A percentile compares a stretch with the other conserved stretches of the same genome.
phyloP scores from a whole-genome alignment of 2,113 vertebrate genomes.

The Catharus bicknelli region DNA sequence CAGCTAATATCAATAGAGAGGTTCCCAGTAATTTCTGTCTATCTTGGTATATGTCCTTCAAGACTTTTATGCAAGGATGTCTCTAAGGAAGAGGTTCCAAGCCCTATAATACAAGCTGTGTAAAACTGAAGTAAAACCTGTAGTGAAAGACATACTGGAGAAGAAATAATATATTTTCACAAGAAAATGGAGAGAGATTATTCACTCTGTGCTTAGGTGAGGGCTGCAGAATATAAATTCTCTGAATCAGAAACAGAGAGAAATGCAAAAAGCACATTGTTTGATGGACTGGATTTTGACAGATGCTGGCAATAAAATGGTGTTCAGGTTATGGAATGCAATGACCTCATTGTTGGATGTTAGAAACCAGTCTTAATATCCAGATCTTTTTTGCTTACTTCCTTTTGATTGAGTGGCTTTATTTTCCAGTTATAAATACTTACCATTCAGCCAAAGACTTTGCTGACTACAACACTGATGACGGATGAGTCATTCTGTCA shows the following conservation, averaged over 20 bases:
- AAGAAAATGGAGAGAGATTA: not conserved
- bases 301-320: not conserved
- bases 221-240: not conserved
- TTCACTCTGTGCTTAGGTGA: not conserved
- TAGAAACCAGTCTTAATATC: not conserved
- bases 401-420: not conserved
- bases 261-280: not conserved
- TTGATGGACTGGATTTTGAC: not conserved
- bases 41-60: not conserved
- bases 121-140: not conserved
- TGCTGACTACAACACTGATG: conserved; percentile 36
- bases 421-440: conserved; percentile 29
- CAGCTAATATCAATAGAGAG: not conserved
- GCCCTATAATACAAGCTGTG: accelerated
- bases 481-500: conserved; percentile 28
- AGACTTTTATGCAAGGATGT: not conserved
- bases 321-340: not conserved
- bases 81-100: not conserved
- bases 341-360: not conserved
- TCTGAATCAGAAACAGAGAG: not conserved
- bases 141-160: not conserved
- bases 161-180: not conserved
- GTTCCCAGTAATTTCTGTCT: not conserved
- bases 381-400: not conserved
- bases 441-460: conserved; percentile 40